These are phyloP conservation scores for Lycopodina hypogea DNA, from an alignment of 37 sponge, comb jelly and placozoan genomes.

Conservation along the genomic window DNA sequence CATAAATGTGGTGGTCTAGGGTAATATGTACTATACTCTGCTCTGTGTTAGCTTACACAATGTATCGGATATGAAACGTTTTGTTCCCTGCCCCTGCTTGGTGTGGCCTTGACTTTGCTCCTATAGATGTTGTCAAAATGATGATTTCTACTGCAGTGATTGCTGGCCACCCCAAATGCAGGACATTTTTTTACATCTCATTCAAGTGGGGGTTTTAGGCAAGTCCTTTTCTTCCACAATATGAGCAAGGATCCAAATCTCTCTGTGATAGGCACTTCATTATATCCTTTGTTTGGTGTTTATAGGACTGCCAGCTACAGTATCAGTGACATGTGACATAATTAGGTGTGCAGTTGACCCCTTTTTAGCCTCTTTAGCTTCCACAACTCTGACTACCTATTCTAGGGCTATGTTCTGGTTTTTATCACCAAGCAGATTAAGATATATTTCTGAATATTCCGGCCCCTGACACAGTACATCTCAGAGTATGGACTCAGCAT, in stretches of 20 bases:
- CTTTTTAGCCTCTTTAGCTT: too few relatives aligned
- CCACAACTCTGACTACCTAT: slow-evolving; percentile 12
- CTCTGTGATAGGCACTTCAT: slow-evolving; percentile 11
- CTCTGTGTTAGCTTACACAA: too few relatives aligned
- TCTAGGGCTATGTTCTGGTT: too few relatives aligned
- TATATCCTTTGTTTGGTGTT: slow-evolving; percentile 14
- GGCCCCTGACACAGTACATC: slow-evolving; percentile 35
- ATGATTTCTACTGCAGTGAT: too few relatives aligned
- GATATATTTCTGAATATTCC: slow-evolving; percentile 40
- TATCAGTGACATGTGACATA: slow-evolving; percentile 28
- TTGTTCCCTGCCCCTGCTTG: too few relatives aligned
- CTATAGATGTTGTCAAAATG: too few relatives aligned
- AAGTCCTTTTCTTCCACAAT: slow-evolving; percentile 36
- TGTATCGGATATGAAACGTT: too few relatives aligned
- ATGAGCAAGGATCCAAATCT: slow-evolving; percentile 24
- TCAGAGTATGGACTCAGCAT: slow-evolving; percentile 23
- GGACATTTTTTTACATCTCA: slow-evolving; percentile 36
- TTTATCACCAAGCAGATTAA: slow-evolving; percentile 38
- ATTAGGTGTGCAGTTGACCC: slow-evolving; percentile 31
- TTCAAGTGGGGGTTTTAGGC: slow-evolving; percentile 30
- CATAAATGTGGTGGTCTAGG: too few relatives aligned
- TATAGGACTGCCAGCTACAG: slow-evolving; percentile 28
- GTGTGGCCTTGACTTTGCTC: too few relatives aligned
- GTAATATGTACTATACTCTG: too few relatives aligned
- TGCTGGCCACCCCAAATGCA: slow-evolving; percentile 19